Evolutionary conservation across 2,113 vertebrate genomes (phyloP).

Genomic region (Daphoenositta chrysoptera): DNA sequence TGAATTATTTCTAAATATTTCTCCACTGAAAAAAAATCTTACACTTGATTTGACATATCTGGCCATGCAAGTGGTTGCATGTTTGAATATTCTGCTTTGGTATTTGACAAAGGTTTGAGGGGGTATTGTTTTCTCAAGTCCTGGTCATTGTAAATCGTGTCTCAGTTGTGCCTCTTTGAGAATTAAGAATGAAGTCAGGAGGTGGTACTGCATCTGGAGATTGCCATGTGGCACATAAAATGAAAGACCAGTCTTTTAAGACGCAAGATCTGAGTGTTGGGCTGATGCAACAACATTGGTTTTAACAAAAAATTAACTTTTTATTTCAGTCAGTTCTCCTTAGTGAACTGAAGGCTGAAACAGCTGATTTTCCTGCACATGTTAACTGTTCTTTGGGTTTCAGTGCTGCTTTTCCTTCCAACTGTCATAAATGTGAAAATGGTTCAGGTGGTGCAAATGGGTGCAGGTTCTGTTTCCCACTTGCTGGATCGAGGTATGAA

Average conservation of each 20-base stretch:
- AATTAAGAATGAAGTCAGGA: not conserved
- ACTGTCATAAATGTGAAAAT: not conserved
- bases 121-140: not conserved
- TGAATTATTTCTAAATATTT: not conserved
- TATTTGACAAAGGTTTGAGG: not conserved
- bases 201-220: not conserved
- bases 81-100: not conserved
- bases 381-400: not conserved
- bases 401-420: not conserved
- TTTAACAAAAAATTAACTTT: not conserved
- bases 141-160: not conserved
- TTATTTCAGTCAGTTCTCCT: not conserved
- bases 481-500: not conserved
- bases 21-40: not conserved
- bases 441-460: not conserved
- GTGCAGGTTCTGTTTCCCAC: conserved; percentile 14
- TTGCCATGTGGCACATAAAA: not conserved
- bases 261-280: not conserved
- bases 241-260: not conserved
- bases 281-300: not conserved
- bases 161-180: not conserved
- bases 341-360: not conserved
- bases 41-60: not conserved
- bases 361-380: not conserved
- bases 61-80: not conserved